A percentile compares a stretch with the other conserved stretches of the same genome.
These are phyloP conservation scores for Ischnura elegans DNA, from an alignment of 2,888 invertebrate species.

Conservation along the genomic window DNA sequence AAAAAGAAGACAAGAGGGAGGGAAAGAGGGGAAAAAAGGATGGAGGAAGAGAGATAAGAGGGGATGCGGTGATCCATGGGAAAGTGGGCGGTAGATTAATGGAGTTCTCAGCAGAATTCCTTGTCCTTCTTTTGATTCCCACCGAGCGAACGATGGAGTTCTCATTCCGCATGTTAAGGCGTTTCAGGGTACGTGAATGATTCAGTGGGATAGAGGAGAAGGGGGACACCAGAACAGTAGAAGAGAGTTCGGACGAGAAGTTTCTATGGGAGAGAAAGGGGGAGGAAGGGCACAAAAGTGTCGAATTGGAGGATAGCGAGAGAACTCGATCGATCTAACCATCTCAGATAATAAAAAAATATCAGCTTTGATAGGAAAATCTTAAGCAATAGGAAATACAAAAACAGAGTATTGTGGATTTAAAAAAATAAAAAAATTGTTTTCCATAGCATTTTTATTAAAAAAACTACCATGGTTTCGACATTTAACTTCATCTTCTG, in stretches of 20 bases:
- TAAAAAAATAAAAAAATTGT: too few species aligned
- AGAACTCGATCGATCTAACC: too few species aligned
- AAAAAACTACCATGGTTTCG: too few species aligned
- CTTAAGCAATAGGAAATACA: neutral
- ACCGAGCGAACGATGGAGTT: conserved; percentile 42
- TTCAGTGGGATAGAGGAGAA: conserved; percentile 13
- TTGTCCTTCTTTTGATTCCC: conserved; percentile 38
- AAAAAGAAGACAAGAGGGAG: neutral
- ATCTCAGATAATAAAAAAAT: too few species aligned
- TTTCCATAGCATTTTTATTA: too few species aligned
- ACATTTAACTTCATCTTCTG: too few species aligned
- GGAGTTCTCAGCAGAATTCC: conserved; percentile 47
- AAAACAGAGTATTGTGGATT: too few species aligned
- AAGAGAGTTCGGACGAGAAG: neutral
- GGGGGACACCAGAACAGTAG: neutral
- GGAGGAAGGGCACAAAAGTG: too few species aligned
- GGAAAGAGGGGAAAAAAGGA: neutral
- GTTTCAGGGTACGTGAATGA: conserved; percentile 61
- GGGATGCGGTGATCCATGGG: neutral
- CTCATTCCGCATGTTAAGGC: conserved; percentile 62
- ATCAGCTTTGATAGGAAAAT: neutral
- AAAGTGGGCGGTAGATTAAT: conserved; percentile 45
- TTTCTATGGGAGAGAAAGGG: neutral
- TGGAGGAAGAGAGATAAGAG: neutral
- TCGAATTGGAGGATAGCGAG: too few species aligned